Percentiles rank a stretch among this genome's conserved stretches.
phyloP scores from a whole-genome alignment of 2,113 vertebrate genomes.

The Protobothrops flavoviridis region DNA sequence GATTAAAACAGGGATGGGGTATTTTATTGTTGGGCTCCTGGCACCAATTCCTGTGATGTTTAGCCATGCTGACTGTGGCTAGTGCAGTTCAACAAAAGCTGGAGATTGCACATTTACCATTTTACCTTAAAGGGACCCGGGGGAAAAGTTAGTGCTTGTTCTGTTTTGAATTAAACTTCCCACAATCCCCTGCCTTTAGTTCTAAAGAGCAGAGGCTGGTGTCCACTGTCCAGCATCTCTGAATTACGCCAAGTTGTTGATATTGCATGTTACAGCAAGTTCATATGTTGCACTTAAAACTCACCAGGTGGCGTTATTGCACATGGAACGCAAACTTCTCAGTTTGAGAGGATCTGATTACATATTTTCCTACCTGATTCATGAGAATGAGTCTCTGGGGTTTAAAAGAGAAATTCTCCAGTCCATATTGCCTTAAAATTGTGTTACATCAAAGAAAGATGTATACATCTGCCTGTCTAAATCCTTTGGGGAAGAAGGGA shows the following conservation, averaged over 20 bases:
- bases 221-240: neutral
- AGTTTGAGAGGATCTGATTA: neutral
- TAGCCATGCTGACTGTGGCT: neutral
- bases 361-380: neutral
- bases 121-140: neutral
- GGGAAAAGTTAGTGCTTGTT: neutral
- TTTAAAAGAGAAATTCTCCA: neutral
- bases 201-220: neutral
- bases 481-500: neutral
- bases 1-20: neutral
- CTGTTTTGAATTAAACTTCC: neutral
- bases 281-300: neutral
- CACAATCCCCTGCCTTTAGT: neutral
- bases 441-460: neutral
- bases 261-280: neutral
- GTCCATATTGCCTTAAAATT: neutral
- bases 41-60: neutral
- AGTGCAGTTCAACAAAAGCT: neutral
- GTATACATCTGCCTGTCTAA: neutral
- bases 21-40: neutral
- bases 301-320: neutral
- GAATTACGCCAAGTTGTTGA: neutral
- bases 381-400: neutral
- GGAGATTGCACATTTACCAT: neutral
- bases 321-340: neutral